Percentiles rank a stretch among this genome's conserved stretches.
These are phyloP conservation scores for Drusus annulatus DNA, from an alignment of 1,140 invertebrate genomes.

Conservation along the genomic window DNA sequence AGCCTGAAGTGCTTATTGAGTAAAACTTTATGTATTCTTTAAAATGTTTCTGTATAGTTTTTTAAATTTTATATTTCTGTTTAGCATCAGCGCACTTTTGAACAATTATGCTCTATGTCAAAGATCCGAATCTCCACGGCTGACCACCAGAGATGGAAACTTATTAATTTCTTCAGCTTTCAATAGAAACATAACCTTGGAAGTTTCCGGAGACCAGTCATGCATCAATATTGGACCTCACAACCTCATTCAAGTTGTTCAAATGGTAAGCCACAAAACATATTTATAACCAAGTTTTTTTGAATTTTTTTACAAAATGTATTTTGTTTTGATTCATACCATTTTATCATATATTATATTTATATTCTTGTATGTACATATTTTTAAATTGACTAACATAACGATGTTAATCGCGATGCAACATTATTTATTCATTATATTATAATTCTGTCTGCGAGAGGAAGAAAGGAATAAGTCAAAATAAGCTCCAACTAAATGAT, in stretches of 20 bases:
- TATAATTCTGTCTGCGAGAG: too few relatives aligned
- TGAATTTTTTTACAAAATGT: not conserved
- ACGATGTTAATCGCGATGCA: too few relatives aligned
- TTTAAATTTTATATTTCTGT: conserved; percentile 1
- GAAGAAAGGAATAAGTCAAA: too few relatives aligned
- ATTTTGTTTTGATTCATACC: too few relatives aligned
- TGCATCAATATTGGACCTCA: conserved; percentile 43
- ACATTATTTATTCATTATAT: too few relatives aligned
- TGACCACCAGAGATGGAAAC: conserved; percentile 45
- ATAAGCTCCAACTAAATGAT: too few relatives aligned
- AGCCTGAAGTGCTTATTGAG: conserved; percentile 1
- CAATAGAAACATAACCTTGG: conserved; percentile 48
- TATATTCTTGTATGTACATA: too few relatives aligned
- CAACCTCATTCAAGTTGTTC: conserved; percentile 29
- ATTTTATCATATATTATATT: too few relatives aligned
- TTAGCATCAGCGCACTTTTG: not conserved
- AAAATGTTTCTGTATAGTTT: not conserved
- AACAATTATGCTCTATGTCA: not conserved
- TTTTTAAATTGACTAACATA: too few relatives aligned
- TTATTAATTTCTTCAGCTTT: conserved; percentile 39
- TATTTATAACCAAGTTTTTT: too few relatives aligned
- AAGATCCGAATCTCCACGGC: conserved; percentile 15
- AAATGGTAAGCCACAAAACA: not conserved
- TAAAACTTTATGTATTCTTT: not conserved
- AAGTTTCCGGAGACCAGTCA: conserved; percentile 11